phyloP scores from a whole-genome alignment of 2,113 vertebrate genomes.

The Laterallus jamaicensis region DNA sequence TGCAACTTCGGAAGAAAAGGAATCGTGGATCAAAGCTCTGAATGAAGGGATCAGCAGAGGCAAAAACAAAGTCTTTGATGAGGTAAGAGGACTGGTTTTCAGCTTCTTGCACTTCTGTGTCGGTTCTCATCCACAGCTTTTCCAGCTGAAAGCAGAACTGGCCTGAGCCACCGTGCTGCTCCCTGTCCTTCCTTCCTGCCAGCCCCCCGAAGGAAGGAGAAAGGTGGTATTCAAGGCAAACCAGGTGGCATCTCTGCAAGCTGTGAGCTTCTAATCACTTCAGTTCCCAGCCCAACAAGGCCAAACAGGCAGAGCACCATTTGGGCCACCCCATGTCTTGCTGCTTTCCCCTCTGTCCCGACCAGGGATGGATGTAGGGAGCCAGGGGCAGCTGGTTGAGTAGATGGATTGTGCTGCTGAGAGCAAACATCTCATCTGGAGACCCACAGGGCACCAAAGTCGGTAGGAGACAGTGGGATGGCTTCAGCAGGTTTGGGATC shows the following conservation, averaged over 20 bases:
- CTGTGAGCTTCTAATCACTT: not conserved
- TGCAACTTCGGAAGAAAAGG: constrained; percentile 86
- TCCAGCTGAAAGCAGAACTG: not conserved
- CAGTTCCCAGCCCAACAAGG: not conserved
- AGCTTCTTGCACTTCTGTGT: not conserved
- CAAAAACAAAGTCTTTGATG: constrained; percentile 94
- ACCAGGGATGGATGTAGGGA: not conserved
- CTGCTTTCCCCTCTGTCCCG: not conserved
- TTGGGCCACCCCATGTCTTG: not conserved
- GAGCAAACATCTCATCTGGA: not conserved
- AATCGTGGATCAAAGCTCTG: constrained; percentile 93
- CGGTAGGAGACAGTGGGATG: not conserved
- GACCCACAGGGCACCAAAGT: not conserved
- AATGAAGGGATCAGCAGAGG: constrained; percentile 88
- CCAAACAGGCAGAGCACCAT: not conserved
- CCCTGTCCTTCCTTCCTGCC: not conserved
- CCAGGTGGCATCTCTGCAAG: not conserved
- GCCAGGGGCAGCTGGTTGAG: not conserved
- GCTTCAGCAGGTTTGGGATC: not conserved
- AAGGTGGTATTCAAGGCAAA: not conserved
- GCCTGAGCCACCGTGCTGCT: not conserved
- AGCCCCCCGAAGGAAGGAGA: not conserved
- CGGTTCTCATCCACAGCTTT: not conserved
- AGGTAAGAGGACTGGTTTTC: constrained; percentile 75
- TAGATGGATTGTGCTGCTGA: not conserved